Evolutionary conservation across 1,140 invertebrate genomes (phyloP).

Genomic region (Ctenoplectra terminalis): DNA sequence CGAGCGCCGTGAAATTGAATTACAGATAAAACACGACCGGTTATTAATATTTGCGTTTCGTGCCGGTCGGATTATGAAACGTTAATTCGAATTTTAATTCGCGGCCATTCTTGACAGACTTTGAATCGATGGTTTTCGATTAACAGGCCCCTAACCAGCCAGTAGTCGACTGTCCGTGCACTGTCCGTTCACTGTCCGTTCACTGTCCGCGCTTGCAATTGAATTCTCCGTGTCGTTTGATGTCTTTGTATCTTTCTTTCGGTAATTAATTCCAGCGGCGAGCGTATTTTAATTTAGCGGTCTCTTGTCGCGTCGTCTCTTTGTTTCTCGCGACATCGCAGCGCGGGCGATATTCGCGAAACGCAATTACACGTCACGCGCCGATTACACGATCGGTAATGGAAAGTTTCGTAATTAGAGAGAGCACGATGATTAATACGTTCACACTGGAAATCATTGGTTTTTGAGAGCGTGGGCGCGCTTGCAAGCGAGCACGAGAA

Average conservation of each 20-base stretch:
- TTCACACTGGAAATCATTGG: constrained; percentile 38
- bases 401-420: constrained; percentile 51
- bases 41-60: constrained; percentile 46
- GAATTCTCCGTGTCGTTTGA: constrained; percentile 12
- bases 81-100: constrained; percentile 20
- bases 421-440: constrained; percentile 37
- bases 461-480: not conserved
- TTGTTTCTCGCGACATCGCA: not conserved
- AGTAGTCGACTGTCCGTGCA: not conserved
- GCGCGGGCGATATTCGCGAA: constrained; percentile 15
- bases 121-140: constrained; percentile 20
- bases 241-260: constrained; percentile 25
- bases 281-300: constrained; percentile 26
- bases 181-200: not conserved
- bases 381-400: constrained; percentile 47
- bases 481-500: too few species aligned
- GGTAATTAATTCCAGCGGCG: constrained; percentile 23
- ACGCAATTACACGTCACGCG: constrained; percentile 36
- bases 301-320: not conserved
- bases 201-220: not conserved
- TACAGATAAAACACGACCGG: not conserved
- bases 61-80: not conserved
- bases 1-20: constrained; percentile 5
- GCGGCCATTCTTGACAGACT: not conserved
- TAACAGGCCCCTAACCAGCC: too few species aligned